Evolutionary conservation across 2,113 vertebrate genomes (phyloP), one percentile per base, ranked within the genome.

Genomic region (Siphamia tubifer): DNA sequence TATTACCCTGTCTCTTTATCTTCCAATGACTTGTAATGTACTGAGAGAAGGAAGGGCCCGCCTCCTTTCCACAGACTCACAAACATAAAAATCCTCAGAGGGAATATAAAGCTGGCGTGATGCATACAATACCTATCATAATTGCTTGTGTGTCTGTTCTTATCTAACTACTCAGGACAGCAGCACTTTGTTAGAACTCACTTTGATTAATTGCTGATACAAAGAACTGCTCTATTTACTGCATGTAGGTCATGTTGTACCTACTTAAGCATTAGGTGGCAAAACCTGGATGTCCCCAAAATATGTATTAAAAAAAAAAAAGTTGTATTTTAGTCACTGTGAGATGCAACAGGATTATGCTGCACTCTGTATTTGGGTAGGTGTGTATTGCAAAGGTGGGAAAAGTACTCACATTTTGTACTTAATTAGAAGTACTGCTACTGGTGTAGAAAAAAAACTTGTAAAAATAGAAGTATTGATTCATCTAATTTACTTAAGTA

Each of bases 181-280:
- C 67, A 68, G 70, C 56, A 74, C 83, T 85, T 90, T 89, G 83
- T 89, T 83, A 35, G 40, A 15, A 15, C 82, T 87, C 83, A 51
- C 75, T 68, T 49, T 92, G 90, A 92, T 88, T 90, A 92, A 92
- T 90, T 58, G 73, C 84, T 24, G 44, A 58, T 73, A 53, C 72
- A 63, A 68, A 32, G 68, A 82, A 80, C 70, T 13, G 71, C 81
- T 90, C 86, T 74, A 81, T 75, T 90, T 89, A 66, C 79, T 40
- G 63, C 81, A 90, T 89, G 84, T 90, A 87, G 89, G 89, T 86
- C 86, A 87, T 52, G n/a, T 58, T 85, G 83, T 88, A 63, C 86
- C 77, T 34, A 69, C 66, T 60, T 40, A 62, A 69, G 49, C 42
- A 66, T 73, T 71, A 58, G 43, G 52, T 21, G 62, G 77, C 45